Evolutionary conservation across 2,113 vertebrate species (phyloP).

Genomic region (Pedionomus torquatus): DNA sequence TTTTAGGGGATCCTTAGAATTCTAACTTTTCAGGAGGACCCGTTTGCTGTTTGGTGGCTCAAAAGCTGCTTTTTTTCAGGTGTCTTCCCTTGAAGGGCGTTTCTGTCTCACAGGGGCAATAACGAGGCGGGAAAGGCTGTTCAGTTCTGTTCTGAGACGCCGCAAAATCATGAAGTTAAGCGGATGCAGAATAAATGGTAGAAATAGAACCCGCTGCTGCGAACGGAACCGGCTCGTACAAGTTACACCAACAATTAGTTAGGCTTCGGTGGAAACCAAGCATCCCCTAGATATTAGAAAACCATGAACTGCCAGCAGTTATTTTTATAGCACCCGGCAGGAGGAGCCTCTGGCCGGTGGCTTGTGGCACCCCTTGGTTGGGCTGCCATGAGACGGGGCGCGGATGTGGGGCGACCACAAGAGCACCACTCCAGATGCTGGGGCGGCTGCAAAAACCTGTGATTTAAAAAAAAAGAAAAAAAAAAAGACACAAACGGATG

Average conservation of each 20-base stretch:
- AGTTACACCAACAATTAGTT: conserved; percentile 51
- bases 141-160: not conserved
- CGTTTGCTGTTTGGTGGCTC: not conserved
- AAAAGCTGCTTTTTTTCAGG: not conserved
- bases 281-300: conserved; percentile 58
- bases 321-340: conserved; percentile 47
- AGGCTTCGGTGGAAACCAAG: conserved; percentile 61
- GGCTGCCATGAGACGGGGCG: conserved; percentile 5
- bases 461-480: not conserved
- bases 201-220: conserved; percentile 19
- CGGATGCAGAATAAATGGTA: conserved; percentile 55
- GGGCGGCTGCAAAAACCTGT: not conserved
- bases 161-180: conserved; percentile 41
- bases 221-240: conserved; percentile 55
- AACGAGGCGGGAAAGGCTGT: conserved; percentile 14
- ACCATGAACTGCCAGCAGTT: conserved; percentile 55
- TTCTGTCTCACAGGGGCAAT: conserved; percentile 53
- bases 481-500: not conserved
- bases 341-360: conserved; percentile 50
- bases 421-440: not conserved
- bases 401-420: conserved; percentile 34
- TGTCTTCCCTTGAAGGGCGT: not conserved
- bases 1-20: not conserved
- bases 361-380: not conserved
- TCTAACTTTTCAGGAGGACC: not conserved